phyloP scores from a whole-genome alignment of 2,888 invertebrate genomes.

The Carcina quercana region DNA sequence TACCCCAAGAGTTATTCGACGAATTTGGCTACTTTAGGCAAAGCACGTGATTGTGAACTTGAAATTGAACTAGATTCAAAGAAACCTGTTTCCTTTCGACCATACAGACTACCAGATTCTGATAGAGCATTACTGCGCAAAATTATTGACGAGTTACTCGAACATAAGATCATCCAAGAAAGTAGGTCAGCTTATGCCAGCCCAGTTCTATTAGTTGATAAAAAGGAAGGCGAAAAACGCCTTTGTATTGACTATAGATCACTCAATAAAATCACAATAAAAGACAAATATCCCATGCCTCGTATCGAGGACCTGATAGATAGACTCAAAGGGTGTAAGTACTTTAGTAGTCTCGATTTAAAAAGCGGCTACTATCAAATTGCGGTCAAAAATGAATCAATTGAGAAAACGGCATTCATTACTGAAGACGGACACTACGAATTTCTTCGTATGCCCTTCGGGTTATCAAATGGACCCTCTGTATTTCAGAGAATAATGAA shows the following conservation, averaged over 20 bases:
- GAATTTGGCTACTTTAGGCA: conserved; percentile 7
- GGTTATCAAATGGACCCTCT: conserved; percentile 13
- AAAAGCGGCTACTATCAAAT: conserved; percentile 34
- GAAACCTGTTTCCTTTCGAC: conserved; percentile 13
- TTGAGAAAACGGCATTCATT: conserved; percentile 35
- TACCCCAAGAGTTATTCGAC: conserved; percentile 6
- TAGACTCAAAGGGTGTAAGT: conserved; percentile 21
- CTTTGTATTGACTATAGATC: conserved; percentile 16
- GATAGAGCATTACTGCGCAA: conserved; percentile 13
- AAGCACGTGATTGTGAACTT: conserved; percentile 12
- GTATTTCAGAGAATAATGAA: conserved; percentile 13
- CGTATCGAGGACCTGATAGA: conserved; percentile 35
- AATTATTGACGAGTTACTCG: conserved; percentile 12
- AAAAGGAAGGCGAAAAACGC: conserved; percentile 14
- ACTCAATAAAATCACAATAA: conserved; percentile 15
- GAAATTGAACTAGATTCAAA: conserved; percentile 7
- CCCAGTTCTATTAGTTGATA: conserved; percentile 13
- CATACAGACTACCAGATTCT: conserved; percentile 10
- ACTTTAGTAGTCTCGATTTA: conserved; percentile 30
- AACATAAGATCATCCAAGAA: conserved; percentile 12
- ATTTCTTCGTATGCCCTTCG: conserved; percentile 22
- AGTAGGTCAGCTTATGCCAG: conserved; percentile 17
- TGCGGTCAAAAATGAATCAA: conserved; percentile 23
- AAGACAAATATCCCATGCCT: conserved; percentile 31
- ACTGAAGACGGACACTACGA: conserved; percentile 40